Conservation (phyloP, 2,888 invertebrate genomes). For the Archips xylosteana region DNA sequence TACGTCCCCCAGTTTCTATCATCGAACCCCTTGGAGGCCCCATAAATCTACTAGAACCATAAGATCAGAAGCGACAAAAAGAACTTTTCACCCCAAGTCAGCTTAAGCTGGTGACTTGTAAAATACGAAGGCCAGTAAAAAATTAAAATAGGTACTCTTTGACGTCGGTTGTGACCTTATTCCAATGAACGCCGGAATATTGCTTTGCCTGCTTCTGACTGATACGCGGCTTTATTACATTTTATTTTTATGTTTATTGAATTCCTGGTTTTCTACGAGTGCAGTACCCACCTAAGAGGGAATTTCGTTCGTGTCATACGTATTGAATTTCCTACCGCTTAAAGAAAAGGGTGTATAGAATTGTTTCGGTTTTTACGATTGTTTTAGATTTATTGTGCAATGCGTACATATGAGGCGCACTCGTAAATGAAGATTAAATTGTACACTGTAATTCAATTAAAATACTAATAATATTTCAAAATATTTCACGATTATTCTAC, state of each 20-base stretch:
- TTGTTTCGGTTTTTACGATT: conserved; percentile 2
- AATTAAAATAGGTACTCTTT: conserved; percentile 20
- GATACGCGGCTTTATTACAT: conserved; percentile 76
- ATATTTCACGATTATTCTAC: neutral
- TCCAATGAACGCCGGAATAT: conserved; percentile 52
- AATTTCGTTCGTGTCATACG: conserved; percentile 31
- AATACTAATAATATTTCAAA: neutral
- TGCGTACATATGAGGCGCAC: neutral
- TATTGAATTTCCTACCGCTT: conserved; percentile 15
- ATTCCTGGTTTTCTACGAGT: conserved; percentile 50
- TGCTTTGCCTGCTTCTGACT: conserved; percentile 63
- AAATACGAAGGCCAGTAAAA: conserved; percentile 30
- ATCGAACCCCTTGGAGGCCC: conserved; percentile 20
- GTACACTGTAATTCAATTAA: neutral
- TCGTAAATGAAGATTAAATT: neutral
- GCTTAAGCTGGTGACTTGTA: conserved; percentile 8
- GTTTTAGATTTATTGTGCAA: neutral
- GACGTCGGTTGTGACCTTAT: conserved; percentile 29
- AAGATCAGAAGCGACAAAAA: conserved; percentile 17
- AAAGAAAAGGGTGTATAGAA: conserved; percentile 4
- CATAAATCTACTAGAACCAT: conserved; percentile 19
- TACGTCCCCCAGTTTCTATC: conserved; percentile 32
- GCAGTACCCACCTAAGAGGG: conserved; percentile 21
- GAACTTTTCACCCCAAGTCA: neutral
- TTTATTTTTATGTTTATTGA: conserved; percentile 74